Evolutionary conservation across 2,113 vertebrate species (phyloP).

Genomic region (Steatornis caripensis): DNA sequence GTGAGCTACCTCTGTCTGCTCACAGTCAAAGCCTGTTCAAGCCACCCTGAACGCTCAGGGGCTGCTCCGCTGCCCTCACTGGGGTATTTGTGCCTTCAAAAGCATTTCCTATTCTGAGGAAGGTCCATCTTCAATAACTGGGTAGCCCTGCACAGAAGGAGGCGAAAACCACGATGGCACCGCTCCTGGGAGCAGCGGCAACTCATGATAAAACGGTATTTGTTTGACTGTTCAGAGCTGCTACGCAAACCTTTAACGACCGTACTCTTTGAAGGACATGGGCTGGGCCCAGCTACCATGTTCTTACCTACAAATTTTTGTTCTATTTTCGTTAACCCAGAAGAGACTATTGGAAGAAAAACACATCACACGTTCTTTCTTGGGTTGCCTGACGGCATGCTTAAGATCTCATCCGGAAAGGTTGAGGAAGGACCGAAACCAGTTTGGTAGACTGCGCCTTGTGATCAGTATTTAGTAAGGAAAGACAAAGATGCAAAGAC

Average conservation of each 20-base stretch:
- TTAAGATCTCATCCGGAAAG: not conserved
- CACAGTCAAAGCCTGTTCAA: not conserved
- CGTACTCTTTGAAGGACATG: not conserved
- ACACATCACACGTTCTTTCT: accelerated
- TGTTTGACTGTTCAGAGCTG: not conserved
- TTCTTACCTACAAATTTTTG: not conserved
- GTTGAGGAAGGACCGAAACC: not conserved
- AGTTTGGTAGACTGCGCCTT: not conserved
- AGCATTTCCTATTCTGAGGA: not conserved
- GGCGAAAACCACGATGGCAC: not conserved
- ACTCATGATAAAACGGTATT: not conserved
- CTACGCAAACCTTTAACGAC: not conserved
- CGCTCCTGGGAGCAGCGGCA: not conserved
- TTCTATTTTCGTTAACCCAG: not conserved
- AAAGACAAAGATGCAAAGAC: not conserved
- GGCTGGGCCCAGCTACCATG: not conserved
- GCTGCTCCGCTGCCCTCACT: not conserved
- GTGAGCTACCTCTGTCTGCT: not conserved
- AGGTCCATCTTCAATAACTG: not conserved
- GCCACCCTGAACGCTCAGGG: not conserved
- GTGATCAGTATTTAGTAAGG: not conserved
- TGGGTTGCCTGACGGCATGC: not conserved
- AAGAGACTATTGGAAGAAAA: not conserved
- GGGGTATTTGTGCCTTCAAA: not conserved
- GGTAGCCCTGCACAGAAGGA: not conserved